Base-by-base conservation (phyloP, 2,113 vertebrate species). In the Tympanuchus pallidicinctus region DNA sequence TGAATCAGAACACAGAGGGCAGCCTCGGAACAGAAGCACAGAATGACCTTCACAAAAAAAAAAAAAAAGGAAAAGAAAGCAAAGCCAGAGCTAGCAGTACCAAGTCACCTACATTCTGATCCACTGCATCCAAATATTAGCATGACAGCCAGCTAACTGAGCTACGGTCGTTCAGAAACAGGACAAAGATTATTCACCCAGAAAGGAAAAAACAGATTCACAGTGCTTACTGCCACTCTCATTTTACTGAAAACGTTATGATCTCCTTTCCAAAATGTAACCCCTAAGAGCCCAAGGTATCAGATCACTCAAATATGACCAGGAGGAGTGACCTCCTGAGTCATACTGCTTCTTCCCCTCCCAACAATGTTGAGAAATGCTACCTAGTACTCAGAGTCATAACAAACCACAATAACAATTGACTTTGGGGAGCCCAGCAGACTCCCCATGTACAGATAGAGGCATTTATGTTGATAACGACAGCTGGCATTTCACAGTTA, bases 1-100 rank as follows among this genome's bases (percentile, higher is more conserved):
- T 47, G 59, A 87, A 77, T 83, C 69, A 89, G 92, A 88, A 81
- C 8, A 71, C 8, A 63, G n/a, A 69, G 50, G 65, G 91, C 73
- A 59, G 73, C 57, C 77, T 73, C 57, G 57, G 73, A 63, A 63
- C 30, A 80, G 56, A 72, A 82, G 71, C 9, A 83, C 42, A 78
- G 78, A 93, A 36, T 36, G 3, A 86, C 34, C 40, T 60, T 79
- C 38, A 30, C 19, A 1, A 7, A 59, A 36, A 28, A 40, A 40
- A 40, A 40, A 38, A 28, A 34, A 64, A 45, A 7, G 24, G 16
- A 18, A 22, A 52, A 28, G 45, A 28, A 24, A 0, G 42, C 22
- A n/a, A n/a, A 32, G 32, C 57, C 45, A 77, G 10, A 59, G 18
- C 28, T 38, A 75, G 19, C 81, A 78, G 27, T 5, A 90, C 50